Conservation (phyloP, 30 jellyfish, hydroid and myxozoan genomes). For the Turritopsis rubra region DNA sequence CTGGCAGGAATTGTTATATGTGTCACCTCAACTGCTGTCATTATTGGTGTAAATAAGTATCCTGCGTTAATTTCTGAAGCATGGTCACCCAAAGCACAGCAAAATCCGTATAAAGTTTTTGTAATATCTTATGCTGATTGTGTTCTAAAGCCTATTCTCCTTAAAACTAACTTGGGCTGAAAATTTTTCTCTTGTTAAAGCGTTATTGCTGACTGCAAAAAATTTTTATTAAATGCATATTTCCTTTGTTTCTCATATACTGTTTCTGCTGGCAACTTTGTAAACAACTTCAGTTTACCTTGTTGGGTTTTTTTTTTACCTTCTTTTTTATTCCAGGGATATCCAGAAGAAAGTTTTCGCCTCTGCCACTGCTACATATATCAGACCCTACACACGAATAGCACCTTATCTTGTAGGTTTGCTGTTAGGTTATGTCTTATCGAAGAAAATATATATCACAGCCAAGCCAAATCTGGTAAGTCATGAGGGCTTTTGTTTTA, state of each 20-base stretch:
- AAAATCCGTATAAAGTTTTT: neutral
- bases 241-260: too few relatives aligned
- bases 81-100: conserved; percentile 1
- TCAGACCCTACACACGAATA: conserved; percentile 20
- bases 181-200: too few relatives aligned
- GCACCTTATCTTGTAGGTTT: conserved; percentile 12
- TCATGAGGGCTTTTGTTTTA: conserved; percentile 47
- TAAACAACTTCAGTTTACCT: too few relatives aligned
- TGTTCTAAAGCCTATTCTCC: too few relatives aligned
- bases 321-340: neutral
- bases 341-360: neutral
- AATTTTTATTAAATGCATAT: too few relatives aligned
- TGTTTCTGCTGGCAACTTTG: too few relatives aligned
- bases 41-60: conserved; percentile 23
- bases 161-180: too few relatives aligned
- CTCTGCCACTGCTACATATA: neutral
- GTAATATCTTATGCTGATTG: too few relatives aligned
- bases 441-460: conserved; percentile 9
- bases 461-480: conserved; percentile 35
- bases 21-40: conserved; percentile 27
- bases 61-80: conserved; percentile 9
- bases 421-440: conserved; percentile 15
- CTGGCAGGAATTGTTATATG: conserved; percentile 34
- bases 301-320: neutral
- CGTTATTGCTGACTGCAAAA: too few relatives aligned